Evolutionary conservation across 2,797 vertebrate genomes (phyloP), one percentile per base, ranked within the genome.

Genomic region (Cygnus olor): DNA sequence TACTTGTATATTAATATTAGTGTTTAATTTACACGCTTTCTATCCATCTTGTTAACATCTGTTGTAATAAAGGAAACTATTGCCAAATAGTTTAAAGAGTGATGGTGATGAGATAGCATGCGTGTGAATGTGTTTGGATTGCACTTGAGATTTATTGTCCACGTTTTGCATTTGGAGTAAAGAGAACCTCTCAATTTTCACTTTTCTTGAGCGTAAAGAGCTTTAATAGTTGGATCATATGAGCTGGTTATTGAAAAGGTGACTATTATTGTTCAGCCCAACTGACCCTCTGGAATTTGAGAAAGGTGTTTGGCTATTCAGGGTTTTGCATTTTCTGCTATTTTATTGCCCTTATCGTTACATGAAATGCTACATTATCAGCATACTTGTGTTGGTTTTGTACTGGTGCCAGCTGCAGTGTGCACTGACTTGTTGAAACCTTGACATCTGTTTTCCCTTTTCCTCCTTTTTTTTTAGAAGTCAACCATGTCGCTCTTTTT

Each of bases 361-460:
- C 56, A 87, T 60, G 70, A 90, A 93, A 88, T 94, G 85, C 94
- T 91, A 84, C 88, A 94, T 92, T 94, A 92, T 92, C 79, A 80
- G 70, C 77, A 78, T 85, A 44, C 42, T 89, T 80, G 20, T 19
- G 40, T 76, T 93, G 87, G 2, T 89, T 91, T 93, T 95, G 82
- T 78, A 34, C 85, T 89, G 73, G 49, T 90, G 95, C 88, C 95
- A 93, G 90, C 88, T 93, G 34, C 57, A 78, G 57, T 89, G 54
- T 82, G 66, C 60, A 94, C 45, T 58, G 93, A 93, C 77, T 92
- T 93, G 84, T 89, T 90, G 94, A 96, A 95, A 92, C 71, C 51
- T 73, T 88, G 71, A 91, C 88, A 91, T 96, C 94, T 96, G 88
- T 96, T 96, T 96, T 93, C 57, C 42, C 66, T 96, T 90, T 92